These are phyloP conservation scores for Siniperca knerii DNA, from an alignment of 2,113 vertebrate genomes.

Conservation along the genomic window DNA sequence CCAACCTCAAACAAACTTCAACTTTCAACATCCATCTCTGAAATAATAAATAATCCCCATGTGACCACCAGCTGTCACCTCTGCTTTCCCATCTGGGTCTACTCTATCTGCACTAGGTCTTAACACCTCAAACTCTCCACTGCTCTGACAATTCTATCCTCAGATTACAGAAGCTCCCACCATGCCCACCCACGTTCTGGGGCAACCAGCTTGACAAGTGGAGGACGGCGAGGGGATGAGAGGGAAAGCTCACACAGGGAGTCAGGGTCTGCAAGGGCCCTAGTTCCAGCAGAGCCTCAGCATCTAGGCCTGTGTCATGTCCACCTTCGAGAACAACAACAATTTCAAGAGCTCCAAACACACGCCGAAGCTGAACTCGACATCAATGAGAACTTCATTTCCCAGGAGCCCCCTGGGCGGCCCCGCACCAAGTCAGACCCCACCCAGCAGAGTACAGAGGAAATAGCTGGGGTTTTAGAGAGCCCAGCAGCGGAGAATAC, in stretches of 20 bases:
- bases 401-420: conserved; percentile 88
- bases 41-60: conserved; percentile 74
- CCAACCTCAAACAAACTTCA: conserved; percentile 71
- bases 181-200: conserved; percentile 88
- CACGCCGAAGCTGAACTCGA: conserved; percentile 85
- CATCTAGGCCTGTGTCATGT: conserved; percentile 96
- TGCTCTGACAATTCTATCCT: conserved; percentile 89
- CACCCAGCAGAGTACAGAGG: conserved; percentile 91
- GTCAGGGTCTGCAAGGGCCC: conserved; percentile 78
- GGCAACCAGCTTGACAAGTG: conserved; percentile 82
- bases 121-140: conserved; percentile 83
- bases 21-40: conserved; percentile 80
- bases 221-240: conserved; percentile 89
- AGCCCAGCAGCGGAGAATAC: conserved; percentile 81
- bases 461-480: conserved; percentile 80
- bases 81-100: conserved; percentile 83
- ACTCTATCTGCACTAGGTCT: conserved; percentile 69
- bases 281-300: conserved; percentile 88
- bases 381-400: conserved; percentile 96
- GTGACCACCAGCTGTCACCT: conserved; percentile 76
- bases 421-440: conserved; percentile 96
- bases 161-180: conserved; percentile 95
- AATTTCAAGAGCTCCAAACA: conserved; percentile 86
- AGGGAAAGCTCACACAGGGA: conserved; percentile 88
- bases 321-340: conserved; percentile 94